phyloP scores from a whole-genome alignment of 2,113 vertebrate species.

The Isichthys henryi region DNA sequence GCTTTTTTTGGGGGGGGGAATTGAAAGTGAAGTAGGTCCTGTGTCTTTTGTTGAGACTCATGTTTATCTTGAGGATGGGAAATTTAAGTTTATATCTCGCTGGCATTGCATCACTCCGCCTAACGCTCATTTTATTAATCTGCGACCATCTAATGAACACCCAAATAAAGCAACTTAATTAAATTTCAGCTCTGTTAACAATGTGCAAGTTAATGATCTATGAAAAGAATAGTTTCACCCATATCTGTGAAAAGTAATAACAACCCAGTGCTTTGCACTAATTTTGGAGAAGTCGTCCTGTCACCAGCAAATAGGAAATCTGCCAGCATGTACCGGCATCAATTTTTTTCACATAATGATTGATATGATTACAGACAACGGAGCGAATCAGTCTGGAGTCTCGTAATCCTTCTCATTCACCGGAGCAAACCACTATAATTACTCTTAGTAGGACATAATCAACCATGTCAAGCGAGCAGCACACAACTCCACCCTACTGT shows the following conservation, averaged over 20 bases:
- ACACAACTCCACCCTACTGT: not conserved
- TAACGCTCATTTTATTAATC: not conserved
- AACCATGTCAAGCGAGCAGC: not conserved
- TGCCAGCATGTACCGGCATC: not conserved
- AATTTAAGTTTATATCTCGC: not conserved
- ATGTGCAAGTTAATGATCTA: not conserved
- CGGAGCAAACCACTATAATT: constrained; percentile 2
- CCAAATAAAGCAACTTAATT: not conserved
- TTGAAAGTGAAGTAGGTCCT: not conserved
- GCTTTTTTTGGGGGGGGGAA: not conserved
- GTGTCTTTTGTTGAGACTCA: not conserved
- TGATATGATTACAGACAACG: not conserved
- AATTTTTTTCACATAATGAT: not conserved
- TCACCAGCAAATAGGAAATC: not conserved
- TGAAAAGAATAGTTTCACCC: not conserved
- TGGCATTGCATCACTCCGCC: not conserved
- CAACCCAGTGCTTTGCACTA: not conserved
- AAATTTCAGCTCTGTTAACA: not conserved
- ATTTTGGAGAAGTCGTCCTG: not conserved
- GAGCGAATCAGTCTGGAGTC: not conserved
- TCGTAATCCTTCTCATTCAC: not conserved
- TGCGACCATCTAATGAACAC: not conserved
- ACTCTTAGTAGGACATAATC: not conserved
- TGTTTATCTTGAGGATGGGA: not conserved
- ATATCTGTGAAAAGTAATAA: not conserved